Evolutionary conservation across 1,140 invertebrate genomes (phyloP), one percentile per base, ranked within the genome.

Genomic region (Ips nitidus): DNA sequence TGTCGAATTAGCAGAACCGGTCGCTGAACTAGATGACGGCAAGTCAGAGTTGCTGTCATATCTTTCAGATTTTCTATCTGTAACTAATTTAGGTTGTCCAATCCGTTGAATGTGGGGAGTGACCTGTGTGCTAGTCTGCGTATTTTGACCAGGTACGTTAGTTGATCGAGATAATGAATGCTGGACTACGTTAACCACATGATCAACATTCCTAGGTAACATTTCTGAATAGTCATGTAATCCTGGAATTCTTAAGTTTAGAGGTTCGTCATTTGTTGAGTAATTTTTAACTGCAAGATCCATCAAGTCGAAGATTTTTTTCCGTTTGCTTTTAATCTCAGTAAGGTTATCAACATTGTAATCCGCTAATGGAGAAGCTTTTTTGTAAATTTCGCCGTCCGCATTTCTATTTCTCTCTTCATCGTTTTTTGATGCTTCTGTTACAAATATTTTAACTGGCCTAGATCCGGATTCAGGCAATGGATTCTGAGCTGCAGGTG

Each of bases 121-220:
- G 22, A 82, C 76, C 69, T 80, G 78, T 5, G 78, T 80, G 61
- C 78, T 80, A 8, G 78, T 80, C 70, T 79, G 78, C 0, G 76
- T 73, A 59, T 77, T 77, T 55, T 74, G 74, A 52, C 71, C 70
- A n/a, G 75, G 63, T 7, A 74, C 74, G 39, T 72, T 70, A 52
- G 71, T 62, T 4, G 71, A 42, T 52, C 75, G 66, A 38, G 73
- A 67, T 2, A 76, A 77, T 0, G 85, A 82, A 6, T 87, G 74
- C 69, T 87, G 87, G 1, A 88, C 86, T 0, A 88, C 84, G 72
- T 88, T 86, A 2, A 88, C 84, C 0, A 85, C 85, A 1, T 83
- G 80, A 56, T 85, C 80, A 4, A 84, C 79, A 38, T 82, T 75
- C 2, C 80, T 79, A 2, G 86, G 85, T 22, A 83, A 77, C 70